These are phyloP conservation scores for Bursaphelenchus mucronatus DNA, from an alignment of 1,140 invertebrate species.

Conservation along the genomic window DNA sequence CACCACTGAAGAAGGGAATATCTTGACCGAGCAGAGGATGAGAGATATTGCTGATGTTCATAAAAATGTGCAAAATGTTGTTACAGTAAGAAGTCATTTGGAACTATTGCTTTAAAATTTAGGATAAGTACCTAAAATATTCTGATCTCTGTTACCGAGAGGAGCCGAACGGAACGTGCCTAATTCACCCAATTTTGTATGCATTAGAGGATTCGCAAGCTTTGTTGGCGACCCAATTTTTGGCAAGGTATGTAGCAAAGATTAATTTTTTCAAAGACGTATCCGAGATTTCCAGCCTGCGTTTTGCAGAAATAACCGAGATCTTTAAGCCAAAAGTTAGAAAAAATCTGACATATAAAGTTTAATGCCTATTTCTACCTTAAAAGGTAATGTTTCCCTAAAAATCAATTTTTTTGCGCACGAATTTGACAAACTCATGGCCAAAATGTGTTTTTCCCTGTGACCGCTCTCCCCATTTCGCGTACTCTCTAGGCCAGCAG, in stretches of 20 bases:
- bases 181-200: constrained; percentile 41
- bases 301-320: not conserved
- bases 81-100: not conserved
- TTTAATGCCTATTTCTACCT: no score
- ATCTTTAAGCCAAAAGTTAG: no score
- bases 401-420: no score
- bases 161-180: constrained; percentile 25
- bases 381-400: no score
- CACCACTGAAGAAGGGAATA: constrained; percentile 23
- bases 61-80: constrained; percentile 12
- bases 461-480: no score
- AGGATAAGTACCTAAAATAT: constrained; percentile 34
- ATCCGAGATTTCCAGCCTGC: no score
- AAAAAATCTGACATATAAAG: no score
- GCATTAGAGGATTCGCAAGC: constrained; percentile 38
- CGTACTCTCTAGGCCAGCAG: no score
- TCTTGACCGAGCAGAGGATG: constrained; percentile 24
- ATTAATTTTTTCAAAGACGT: no score
- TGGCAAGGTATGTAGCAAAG: constrained; percentile 21
- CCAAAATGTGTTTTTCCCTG: no score
- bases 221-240: constrained; percentile 21
- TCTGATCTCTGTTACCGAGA: constrained; percentile 26
- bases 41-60: constrained; percentile 31
- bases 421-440: no score
- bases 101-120: constrained; percentile 16